Evolutionary conservation across 2,888 invertebrate genomes (phyloP), one percentile per base, ranked within the genome.

Genomic region (Acanthoscelides obtectus): DNA sequence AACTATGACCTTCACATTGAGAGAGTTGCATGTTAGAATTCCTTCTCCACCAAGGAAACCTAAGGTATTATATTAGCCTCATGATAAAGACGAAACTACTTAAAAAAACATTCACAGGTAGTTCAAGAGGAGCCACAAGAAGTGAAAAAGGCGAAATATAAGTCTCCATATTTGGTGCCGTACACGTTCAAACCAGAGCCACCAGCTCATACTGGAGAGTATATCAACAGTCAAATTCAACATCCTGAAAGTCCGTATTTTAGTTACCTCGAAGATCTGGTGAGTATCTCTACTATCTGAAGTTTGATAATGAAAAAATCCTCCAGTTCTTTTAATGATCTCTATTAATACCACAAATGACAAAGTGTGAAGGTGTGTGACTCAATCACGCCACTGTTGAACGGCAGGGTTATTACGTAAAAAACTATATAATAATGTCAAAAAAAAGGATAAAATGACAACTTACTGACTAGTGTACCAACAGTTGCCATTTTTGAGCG

Each of bases 11-110:
- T 75, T 79, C n/a, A 84, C 85, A 1, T 74, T 86, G 20, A 79
- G 79, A 67, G 86, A 86, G 74, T 73, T 86, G 67, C 85, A 86
- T 72, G 76, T 85, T 21, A 79, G 86, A 71, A 83, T 85, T 70
- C 86, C 86, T 3, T 86, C 86, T 17, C 86, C 86, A 0, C 82
- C 82, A 0, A 74, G 72, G 21, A 25, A 66, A 12, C 20, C 6
- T 2, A 22, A 66, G 66, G 21, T 21, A 66, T 45, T 1, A 12
- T 12, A 45, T 45, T 45, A 45, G 45, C 45, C 12, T 45, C 1
- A 1, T 45, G 17, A 1, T 6, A 45, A 12, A 6, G 5, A 45
- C 25, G n/a, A 25, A 6, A 25, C 25, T 25, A 6, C 25, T 25
- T 25, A 25, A 25, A 25, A 25, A 25, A 25, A 25, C 25, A 25